Evolutionary conservation across 2,888 invertebrate genomes (phyloP).

Genomic region (Drosophila engyochracea): DNA sequence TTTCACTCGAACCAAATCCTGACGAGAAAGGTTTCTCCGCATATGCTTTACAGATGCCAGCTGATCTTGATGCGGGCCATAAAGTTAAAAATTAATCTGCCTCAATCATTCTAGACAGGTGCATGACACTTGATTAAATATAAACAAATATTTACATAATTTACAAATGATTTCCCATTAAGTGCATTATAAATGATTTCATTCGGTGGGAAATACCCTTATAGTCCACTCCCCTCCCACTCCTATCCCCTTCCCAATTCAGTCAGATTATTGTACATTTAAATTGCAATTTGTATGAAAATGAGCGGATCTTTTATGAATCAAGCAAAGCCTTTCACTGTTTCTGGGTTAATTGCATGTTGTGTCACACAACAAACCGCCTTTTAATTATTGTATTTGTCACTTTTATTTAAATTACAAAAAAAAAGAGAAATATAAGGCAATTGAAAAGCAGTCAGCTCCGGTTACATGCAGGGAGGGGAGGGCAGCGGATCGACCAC

Average conservation of each 20-base stretch:
- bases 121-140: neutral
- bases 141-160: neutral
- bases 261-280: constrained; percentile 19
- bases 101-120: neutral
- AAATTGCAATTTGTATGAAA: constrained; percentile 31
- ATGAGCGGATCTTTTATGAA: constrained; percentile 35
- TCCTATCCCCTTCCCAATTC: neutral
- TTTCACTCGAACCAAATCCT: neutral
- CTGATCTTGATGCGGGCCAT: neutral
- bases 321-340: constrained; percentile 23
- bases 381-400: constrained; percentile 60
- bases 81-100: neutral
- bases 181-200: neutral
- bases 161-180: neutral
- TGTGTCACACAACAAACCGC: constrained; percentile 36
- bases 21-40: neutral
- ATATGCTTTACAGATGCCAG: neutral
- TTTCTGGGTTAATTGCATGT: constrained; percentile 53
- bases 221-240: too few species aligned
- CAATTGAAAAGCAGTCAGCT: neutral
- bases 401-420: constrained; percentile 24
- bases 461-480: neutral
- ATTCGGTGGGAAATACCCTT: neutral
- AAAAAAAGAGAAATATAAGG: constrained; percentile 1
- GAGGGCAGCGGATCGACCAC: neutral